These are phyloP conservation scores for Coranthus polyacanthus DNA, from an alignment of 2,797 vertebrate species.

Conservation along the genomic window DNA sequence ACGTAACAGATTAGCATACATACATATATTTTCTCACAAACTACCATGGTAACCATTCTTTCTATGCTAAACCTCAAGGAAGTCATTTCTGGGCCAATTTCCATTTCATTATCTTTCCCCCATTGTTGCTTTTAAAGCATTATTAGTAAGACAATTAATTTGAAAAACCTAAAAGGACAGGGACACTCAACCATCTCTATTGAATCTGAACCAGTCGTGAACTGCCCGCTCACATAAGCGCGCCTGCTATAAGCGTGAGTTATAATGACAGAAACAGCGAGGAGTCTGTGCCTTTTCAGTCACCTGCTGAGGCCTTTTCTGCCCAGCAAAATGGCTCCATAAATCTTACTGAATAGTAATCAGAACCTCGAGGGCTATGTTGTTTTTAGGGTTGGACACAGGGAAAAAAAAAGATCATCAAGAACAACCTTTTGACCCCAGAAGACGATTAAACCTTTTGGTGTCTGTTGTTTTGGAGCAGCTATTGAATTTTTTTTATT, in stretches of 20 bases:
- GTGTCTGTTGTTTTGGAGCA: not conserved
- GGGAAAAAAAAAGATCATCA: slow-evolving; percentile 2
- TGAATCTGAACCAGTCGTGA: slow-evolving; percentile 33
- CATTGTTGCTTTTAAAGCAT: not conserved
- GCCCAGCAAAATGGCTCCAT: slow-evolving; percentile 54
- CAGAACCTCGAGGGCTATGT: slow-evolving; percentile 36
- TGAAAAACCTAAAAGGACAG: not conserved
- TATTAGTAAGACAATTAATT: not conserved
- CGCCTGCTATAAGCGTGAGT: slow-evolving; percentile 51
- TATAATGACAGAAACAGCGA: slow-evolving; percentile 63
- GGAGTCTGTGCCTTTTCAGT: slow-evolving; percentile 60
- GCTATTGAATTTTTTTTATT: slow-evolving; percentile 2
- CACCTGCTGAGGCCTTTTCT: slow-evolving; percentile 58
- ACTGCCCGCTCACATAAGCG: slow-evolving; percentile 31
- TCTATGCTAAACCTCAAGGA: not conserved
- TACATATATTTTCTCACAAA: not conserved
- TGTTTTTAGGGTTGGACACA: slow-evolving; percentile 31
- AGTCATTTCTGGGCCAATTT: not conserved
- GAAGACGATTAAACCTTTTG: slow-evolving; percentile 6
- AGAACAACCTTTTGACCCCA: slow-evolving; percentile 11
- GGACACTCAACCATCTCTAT: not conserved
- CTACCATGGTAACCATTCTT: not conserved
- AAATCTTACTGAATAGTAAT: slow-evolving; percentile 57
- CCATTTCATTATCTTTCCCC: not conserved
- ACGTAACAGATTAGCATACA: not conserved